Evolutionary conservation across 2,113 vertebrate genomes (phyloP).

Genomic region (Marmota monax): DNA sequence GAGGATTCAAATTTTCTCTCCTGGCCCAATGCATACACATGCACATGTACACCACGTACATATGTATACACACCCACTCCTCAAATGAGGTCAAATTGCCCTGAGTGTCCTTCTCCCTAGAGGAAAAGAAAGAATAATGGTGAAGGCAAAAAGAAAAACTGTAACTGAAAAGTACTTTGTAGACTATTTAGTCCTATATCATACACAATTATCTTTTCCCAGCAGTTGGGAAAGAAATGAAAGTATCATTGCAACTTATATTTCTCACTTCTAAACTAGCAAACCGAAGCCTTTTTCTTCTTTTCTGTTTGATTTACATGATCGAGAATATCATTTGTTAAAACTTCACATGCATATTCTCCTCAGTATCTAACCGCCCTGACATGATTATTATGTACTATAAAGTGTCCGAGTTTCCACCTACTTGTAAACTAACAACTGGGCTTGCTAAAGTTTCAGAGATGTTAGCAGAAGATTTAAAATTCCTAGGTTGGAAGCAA

Average conservation of each 20-base stretch:
- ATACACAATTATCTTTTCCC: neutral
- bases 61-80: fast-evolving
- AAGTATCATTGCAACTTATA: neutral
- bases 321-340: neutral
- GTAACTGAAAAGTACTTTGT: neutral
- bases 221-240: neutral
- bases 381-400: neutral
- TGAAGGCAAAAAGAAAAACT: neutral
- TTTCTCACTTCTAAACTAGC: neutral
- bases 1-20: neutral
- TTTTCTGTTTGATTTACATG: neutral
- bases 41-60: neutral
- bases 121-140: neutral
- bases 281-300: neutral
- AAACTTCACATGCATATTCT: neutral
- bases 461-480: neutral
- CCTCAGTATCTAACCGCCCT: neutral
- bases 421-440: neutral
- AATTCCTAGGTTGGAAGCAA: neutral
- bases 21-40: neutral
- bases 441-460: neutral
- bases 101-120: neutral
- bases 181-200: neutral
- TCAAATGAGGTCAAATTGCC: neutral
- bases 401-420: neutral